Conservation (phyloP, 1,140 invertebrate genomes). For the Patella vulgata region DNA sequence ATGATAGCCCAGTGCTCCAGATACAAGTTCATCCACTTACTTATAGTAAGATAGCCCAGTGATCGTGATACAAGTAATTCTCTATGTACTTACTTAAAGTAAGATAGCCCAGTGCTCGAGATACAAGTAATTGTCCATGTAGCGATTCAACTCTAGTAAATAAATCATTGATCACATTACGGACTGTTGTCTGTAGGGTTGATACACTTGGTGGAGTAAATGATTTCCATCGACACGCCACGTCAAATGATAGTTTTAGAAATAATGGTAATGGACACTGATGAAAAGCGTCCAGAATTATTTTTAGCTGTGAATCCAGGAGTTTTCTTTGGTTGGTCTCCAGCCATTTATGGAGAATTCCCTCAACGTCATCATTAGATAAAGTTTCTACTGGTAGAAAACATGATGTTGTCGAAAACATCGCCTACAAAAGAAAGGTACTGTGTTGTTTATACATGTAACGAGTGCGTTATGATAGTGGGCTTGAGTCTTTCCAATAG, state of each 20-base stretch:
- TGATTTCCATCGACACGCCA: conserved; percentile 53
- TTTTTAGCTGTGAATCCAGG: conserved; percentile 40
- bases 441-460: no score
- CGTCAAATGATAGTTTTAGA: conserved; percentile 57
- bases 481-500: no score
- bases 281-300: conserved; percentile 42
- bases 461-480: no score
- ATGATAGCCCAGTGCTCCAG: no score
- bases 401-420: conserved; percentile 11
- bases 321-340: conserved; percentile 30
- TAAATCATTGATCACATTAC: conserved; percentile 51
- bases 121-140: conserved; percentile 56
- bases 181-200: conserved; percentile 41
- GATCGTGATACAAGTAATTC: no score
- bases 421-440: conserved; percentile 12
- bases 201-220: conserved; percentile 30
- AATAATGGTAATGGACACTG: conserved; percentile 57
- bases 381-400: conserved; percentile 37
- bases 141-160: conserved; percentile 50
- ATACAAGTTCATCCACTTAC: no score
- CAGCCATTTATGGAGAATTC: conserved; percentile 51
- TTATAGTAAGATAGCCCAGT: no score
- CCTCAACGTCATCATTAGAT: conserved; percentile 33
- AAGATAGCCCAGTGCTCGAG: conserved; percentile 51
- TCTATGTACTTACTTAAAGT: conserved; percentile 47